These are phyloP conservation scores for Schizopygopsis malacanthus DNA, from an alignment of 2,797 vertebrate species.

Conservation along the genomic window DNA sequence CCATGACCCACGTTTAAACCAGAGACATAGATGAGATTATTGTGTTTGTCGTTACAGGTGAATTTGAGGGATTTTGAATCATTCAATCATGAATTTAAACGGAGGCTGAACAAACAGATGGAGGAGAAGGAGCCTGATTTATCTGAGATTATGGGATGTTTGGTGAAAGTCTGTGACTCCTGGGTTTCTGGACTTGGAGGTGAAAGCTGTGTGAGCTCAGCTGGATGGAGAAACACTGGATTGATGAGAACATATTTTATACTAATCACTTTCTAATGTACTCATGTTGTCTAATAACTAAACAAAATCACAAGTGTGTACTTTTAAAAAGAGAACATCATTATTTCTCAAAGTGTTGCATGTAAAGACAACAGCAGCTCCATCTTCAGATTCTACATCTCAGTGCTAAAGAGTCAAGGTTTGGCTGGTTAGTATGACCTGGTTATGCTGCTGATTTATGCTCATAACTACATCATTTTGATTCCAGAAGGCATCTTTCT, in stretches of 20 bases:
- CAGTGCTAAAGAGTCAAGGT: background rate
- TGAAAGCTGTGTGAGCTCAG: background rate
- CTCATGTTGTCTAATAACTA: background rate
- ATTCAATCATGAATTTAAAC: background rate
- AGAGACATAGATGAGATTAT: background rate
- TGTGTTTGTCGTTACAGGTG: background rate
- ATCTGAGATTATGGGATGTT: background rate
- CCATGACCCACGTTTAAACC: background rate
- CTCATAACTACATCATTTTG: background rate
- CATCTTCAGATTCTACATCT: background rate
- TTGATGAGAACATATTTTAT: conserved; percentile 5
- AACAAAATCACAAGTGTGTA: background rate
- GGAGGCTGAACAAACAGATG: background rate
- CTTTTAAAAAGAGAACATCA: background rate
- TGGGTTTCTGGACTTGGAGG: background rate
- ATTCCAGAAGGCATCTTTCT: background rate
- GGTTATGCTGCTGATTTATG: background rate
- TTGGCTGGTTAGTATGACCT: background rate
- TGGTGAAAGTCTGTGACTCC: background rate
- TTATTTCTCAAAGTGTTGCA: background rate
- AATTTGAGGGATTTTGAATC: background rate
- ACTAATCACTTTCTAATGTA: background rate
- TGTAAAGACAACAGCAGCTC: background rate
- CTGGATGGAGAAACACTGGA: background rate
- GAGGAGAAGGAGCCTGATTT: background rate